Evolutionary conservation across 2,888 invertebrate species (phyloP), one percentile per base, ranked within the genome.

Genomic region (Tiliacea citrago): DNA sequence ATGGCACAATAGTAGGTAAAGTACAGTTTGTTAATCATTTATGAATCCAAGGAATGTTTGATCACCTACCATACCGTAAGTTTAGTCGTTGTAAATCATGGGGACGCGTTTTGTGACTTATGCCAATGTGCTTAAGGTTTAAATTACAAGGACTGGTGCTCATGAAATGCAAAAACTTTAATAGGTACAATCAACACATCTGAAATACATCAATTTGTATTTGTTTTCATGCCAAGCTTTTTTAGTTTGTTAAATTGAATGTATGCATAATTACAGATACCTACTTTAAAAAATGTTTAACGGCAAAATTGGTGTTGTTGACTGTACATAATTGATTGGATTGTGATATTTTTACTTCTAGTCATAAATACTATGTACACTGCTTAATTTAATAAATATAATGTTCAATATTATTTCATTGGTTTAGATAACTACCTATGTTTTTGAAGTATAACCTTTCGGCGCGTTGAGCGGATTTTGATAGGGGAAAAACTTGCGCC

Each of bases 321-420:
- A 82, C 82, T 87, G 81, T 86, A 87, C 82, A 83, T 81, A 86
- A 87, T 85, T 89, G 82, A 88, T 89, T 89, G 88, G 86, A 93
- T 93, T 93, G 93, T 94, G 93, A 94, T 94, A 94, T 94, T 93
- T 91, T 92, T 92, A 90, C 88, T 91, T 88, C 81, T 88, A 88
- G 83, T 85, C 86, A 82, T 87, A 84, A 84, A 78, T 81, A 79
- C 57, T 84, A 86, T 88, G 87, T 86, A 87, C 86, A 86, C 86
- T 89, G 89, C 89, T 89, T 89, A 82, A 84, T 83, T 85, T 83
- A 88, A 79, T 85, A 85, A 87, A 87, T 80, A 84, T 84, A 84
- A 88, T 78, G 81, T 88, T 86, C 74, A 88, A 87, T 74, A 81
- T 72, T 75, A 75, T 49, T 42, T 49, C 13, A 35, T 13, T 45